Evolutionary conservation across 2,797 vertebrate genomes (phyloP).

Genomic region (Philypnodon macrostomus): DNA sequence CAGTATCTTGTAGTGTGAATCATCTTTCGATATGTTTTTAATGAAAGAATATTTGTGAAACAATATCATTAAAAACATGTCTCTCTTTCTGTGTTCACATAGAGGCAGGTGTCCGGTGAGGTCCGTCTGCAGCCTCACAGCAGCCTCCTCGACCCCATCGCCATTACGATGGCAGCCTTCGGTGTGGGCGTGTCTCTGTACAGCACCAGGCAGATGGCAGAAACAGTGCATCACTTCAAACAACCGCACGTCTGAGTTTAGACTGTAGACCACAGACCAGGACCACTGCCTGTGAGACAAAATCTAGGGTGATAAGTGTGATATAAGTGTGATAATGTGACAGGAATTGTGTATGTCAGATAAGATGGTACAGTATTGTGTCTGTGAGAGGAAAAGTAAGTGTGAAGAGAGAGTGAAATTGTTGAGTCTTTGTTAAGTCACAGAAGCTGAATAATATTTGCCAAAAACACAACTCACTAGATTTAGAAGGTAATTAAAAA

Average conservation of each 20-base stretch:
- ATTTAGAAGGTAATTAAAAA: background rate
- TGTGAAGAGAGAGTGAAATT: conserved; percentile 22
- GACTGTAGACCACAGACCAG: too few relatives aligned
- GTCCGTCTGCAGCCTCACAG: conserved; percentile 74
- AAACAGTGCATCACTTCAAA: conserved; percentile 37
- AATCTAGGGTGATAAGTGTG: background rate
- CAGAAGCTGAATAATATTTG: background rate
- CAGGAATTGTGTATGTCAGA: conserved; percentile 25
- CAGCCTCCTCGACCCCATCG: conserved; percentile 75
- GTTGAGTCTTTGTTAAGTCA: conserved; percentile 5
- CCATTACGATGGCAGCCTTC: conserved; percentile 79
- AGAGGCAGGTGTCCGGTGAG: conserved; percentile 86
- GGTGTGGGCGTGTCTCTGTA: conserved; percentile 84
- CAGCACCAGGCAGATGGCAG: conserved; percentile 79
- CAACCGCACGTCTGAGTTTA: conserved; percentile 4
- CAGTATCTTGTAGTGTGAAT: too few relatives aligned
- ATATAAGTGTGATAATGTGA: background rate
- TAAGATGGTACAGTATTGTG: conserved; percentile 24
- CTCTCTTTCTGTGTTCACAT: conserved; percentile 9
- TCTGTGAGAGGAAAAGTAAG: conserved; percentile 24
- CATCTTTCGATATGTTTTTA: too few relatives aligned
- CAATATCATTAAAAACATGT: too few relatives aligned
- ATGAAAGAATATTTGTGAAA: too few relatives aligned
- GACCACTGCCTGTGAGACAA: background rate
- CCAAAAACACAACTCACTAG: background rate